Conservation (phyloP, 2,888 invertebrate species). For the Dioctria rufipes region DNA sequence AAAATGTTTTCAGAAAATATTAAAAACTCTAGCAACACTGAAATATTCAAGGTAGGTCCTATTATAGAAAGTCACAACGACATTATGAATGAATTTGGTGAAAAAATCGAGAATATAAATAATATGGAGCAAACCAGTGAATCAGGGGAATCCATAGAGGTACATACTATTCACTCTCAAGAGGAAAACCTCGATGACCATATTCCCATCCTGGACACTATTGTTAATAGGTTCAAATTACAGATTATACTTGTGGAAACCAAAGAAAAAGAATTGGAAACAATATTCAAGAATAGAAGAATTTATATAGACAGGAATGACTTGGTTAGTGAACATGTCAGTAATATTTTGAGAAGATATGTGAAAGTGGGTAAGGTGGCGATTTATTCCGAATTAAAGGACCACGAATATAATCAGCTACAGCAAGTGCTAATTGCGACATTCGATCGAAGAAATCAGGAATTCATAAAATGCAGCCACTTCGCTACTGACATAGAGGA, state of each 20-base stretch:
- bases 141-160: background rate
- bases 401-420: background rate
- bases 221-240: too few species aligned
- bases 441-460: background rate
- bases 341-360: constrained; percentile 24
- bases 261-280: too few species aligned
- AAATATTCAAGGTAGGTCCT: background rate
- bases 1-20: background rate
- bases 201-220: too few species aligned
- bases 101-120: background rate
- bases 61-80: background rate
- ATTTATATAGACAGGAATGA: too few species aligned
- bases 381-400: too few species aligned
- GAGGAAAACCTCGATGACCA: too few species aligned
- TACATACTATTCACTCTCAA: constrained; percentile 27
- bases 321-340: too few species aligned
- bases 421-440: too few species aligned
- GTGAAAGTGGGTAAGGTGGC: background rate
- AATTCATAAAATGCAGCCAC: constrained; percentile 55
- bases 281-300: too few species aligned
- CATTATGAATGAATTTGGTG: background rate
- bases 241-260: too few species aligned
- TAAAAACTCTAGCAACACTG: background rate
- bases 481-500: constrained; percentile 32
- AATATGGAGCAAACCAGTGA: background rate